phyloP scores from a whole-genome alignment of 1,140 invertebrate genomes.

The Zaprionus africanus region DNA sequence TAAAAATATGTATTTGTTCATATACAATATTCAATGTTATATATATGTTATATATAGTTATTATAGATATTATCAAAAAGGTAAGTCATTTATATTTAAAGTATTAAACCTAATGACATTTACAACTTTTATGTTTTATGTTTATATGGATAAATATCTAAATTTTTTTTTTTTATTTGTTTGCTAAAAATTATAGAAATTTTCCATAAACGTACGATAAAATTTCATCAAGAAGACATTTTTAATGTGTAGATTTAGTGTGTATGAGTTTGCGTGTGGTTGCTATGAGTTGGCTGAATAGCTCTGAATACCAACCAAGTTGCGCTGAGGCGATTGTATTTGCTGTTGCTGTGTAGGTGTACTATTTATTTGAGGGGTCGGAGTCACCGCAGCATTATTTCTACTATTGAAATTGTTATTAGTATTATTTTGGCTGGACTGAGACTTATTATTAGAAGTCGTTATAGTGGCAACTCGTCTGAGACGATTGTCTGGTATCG shows the following conservation, averaged over 20 bases:
- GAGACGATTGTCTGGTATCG: conserved; percentile 77
- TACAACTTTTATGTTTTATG: conserved; percentile 63
- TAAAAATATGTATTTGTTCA: conserved; percentile 66
- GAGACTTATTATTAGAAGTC: conserved; percentile 76
- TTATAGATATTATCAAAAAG: conserved; percentile 76
- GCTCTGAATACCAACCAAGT: conserved; percentile 35
- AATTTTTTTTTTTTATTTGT: conserved; percentile 42
- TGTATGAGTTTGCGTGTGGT: conserved; percentile 19
- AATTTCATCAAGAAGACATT: conserved; percentile 78
- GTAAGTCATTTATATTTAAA: conserved; percentile 57
- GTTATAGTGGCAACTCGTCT: conserved; percentile 76
- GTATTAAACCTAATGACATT: conserved; percentile 59
- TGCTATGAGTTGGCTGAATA: conserved; percentile 65
- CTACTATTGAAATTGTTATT: conserved; percentile 56
- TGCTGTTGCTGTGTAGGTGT: conserved; percentile 50
- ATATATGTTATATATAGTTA: no score
- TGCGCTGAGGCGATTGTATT: conserved; percentile 55
- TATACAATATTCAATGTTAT: conserved; percentile 52
- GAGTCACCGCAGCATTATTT: conserved; percentile 41
- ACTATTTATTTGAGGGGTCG: conserved; percentile 57
- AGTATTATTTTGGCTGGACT: conserved; percentile 68
- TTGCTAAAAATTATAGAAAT: conserved; percentile 71
- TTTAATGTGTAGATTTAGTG: conserved; percentile 40
- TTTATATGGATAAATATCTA: conserved; percentile 31
- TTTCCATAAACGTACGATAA: conserved; percentile 41